Percentiles rank a stretch among this genome's conserved stretches.
Evolutionary conservation across 2,797 vertebrate species (phyloP).

Genomic region (Cryptoblepharus egeriae): DNA sequence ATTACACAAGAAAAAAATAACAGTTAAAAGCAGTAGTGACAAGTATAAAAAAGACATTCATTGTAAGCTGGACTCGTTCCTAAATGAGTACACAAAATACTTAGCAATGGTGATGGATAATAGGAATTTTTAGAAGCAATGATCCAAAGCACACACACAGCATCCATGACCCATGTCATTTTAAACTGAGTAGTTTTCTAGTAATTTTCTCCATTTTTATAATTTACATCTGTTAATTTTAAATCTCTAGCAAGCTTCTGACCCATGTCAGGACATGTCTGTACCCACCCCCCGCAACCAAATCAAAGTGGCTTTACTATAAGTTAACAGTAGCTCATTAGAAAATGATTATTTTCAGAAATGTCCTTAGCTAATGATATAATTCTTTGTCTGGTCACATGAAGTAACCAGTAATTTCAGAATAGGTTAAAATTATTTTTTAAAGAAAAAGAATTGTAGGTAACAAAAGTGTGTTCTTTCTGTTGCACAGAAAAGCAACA

Average conservation of each 20-base stretch:
- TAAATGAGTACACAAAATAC: slow-evolving; percentile 9
- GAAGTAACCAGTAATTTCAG: slow-evolving; percentile 5
- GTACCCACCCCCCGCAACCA: not conserved
- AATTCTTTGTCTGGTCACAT: not conserved
- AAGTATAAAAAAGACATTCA: not conserved
- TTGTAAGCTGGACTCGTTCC: not conserved
- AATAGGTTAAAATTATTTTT: not conserved
- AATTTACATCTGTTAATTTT: slow-evolving; percentile 1
- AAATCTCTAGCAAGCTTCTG: not conserved
- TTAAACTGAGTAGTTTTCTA: slow-evolving; percentile 22
- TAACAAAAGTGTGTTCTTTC: not conserved
- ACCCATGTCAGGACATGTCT: not conserved
- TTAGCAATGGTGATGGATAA: slow-evolving; percentile 4
- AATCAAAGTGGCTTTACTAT: not conserved
- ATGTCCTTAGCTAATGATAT: not conserved
- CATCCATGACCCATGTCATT: slow-evolving; percentile 17
- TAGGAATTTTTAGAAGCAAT: slow-evolving; percentile 17
- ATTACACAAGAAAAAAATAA: slow-evolving; percentile 19
- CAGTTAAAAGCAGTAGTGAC: not conserved
- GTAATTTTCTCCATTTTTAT: not conserved
- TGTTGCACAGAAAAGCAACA: slow-evolving; percentile 12
- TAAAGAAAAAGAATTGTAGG: slow-evolving; percentile 1
- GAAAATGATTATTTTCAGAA: not conserved
- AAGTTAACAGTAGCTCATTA: not conserved
- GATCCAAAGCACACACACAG: not conserved